Base-by-base conservation (phyloP, 1,140 invertebrate species). In the Mesaphorura yosii region DNA sequence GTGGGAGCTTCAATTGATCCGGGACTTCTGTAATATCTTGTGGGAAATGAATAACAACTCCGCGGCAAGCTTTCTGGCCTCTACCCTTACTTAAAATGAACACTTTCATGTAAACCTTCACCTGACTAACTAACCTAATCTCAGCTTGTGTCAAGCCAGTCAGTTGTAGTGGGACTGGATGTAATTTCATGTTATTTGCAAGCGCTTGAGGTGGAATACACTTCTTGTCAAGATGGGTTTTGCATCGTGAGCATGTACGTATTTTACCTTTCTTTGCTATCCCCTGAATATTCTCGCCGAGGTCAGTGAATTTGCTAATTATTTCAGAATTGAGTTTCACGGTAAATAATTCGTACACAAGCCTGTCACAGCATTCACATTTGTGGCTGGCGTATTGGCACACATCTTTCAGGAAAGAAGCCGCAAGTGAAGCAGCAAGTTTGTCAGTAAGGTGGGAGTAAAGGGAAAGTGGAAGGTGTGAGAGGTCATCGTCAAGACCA, bases 81-180 rank as follows among this genome's bases (percentile, higher is more conserved):
- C 29, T 12, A 3, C 48, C 48, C 15, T 7, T 17, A 25, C 31
- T 15, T 38, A 37, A 38, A 3, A 17, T 37, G 17, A 4, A 38
- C 14, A 49, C 15, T 49, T 49, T 49, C 28, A 38, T 38, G 34
- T 37, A 49, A 7, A 23, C 20, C 22, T 49, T 49, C 6, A 49
- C 48, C 26, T 49, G 48, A 19, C 48, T 49, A 4, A 49, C 15
- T 23, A 49, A 25, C 17, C 48, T 37, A 37, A 38, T 14, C 34
- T 49, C 34, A 15, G 19, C 22, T 4, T 29, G 27, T 23, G 23
- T 29, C 14, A 48, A 19, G 12, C 22, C 3, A 10, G 14, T 3
- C 4, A 48, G 3, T 10, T 3, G 17, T 12, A 17, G 6, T 14
- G 25, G 46, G 12, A 12, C 22, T 7, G 17, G 39, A 7, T 15